phyloP scores from a whole-genome alignment of 2,113 vertebrate genomes.

The Prunella himalayana region DNA sequence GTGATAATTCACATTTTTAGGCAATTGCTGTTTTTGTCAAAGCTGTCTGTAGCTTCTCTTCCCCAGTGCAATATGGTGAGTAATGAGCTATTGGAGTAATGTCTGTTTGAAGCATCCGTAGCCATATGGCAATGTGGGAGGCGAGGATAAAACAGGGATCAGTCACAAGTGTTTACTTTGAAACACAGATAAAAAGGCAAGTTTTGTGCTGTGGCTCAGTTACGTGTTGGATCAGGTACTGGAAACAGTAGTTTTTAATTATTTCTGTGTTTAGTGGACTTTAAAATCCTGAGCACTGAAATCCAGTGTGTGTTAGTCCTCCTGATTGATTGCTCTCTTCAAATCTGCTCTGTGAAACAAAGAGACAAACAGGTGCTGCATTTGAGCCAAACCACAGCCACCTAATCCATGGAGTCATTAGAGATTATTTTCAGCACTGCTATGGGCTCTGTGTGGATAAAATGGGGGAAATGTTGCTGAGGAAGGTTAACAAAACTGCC shows the following conservation, averaged over 20 bases:
- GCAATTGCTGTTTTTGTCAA: constrained; percentile 63
- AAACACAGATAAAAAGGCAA: constrained; percentile 35
- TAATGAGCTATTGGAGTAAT: constrained; percentile 51
- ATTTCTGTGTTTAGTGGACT: constrained; percentile 13
- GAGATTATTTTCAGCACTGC: neutral
- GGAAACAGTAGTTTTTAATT: constrained; percentile 20
- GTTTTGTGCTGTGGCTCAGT: neutral
- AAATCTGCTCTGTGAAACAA: rapidly evolving
- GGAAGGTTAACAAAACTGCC: neutral
- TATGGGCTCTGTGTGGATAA: neutral
- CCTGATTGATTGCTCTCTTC: neutral
- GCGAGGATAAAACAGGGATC: constrained; percentile 60
- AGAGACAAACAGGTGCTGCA: rapidly evolving
- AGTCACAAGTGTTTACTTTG: constrained; percentile 60
- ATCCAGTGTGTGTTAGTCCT: neutral
- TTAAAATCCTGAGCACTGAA: neutral
- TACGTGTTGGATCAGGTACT: neutral
- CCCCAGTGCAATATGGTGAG: constrained; percentile 47
- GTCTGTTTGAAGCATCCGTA: constrained; percentile 46
- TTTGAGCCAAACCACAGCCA: neutral
- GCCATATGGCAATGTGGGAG: constrained; percentile 64
- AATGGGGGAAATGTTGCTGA: neutral
- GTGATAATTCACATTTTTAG: constrained; percentile 12
- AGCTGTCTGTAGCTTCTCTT: constrained; percentile 53
- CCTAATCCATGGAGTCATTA: rapidly evolving